A percentile compares a stretch with the other conserved stretches of the same genome.
phyloP scores from a whole-genome alignment of 2,888 invertebrate species.

The Salpingus planirostris region DNA sequence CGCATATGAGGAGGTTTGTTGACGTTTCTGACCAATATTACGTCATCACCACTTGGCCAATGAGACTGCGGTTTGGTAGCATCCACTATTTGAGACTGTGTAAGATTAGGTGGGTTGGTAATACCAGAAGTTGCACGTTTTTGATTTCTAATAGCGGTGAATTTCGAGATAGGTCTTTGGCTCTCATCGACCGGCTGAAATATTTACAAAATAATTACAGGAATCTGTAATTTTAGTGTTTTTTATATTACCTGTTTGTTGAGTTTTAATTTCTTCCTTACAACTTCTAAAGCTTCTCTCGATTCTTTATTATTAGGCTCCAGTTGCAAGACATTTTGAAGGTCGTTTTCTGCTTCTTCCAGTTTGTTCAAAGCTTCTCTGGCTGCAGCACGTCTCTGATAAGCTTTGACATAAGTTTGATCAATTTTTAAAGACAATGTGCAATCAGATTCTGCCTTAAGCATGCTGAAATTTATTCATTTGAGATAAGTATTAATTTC shows the following conservation, averaged over 20 bases:
- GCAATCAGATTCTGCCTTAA: slow-evolving; percentile 72
- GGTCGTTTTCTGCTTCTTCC: slow-evolving; percentile 62
- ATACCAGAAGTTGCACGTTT: no score
- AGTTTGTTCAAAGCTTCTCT: slow-evolving; percentile 63
- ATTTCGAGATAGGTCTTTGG: slow-evolving; percentile 27
- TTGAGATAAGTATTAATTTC: background rate
- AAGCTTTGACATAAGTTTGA: slow-evolving; percentile 73
- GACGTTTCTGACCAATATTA: slow-evolving; percentile 43
- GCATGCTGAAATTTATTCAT: slow-evolving; percentile 41
- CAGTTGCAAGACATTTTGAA: slow-evolving; percentile 58
- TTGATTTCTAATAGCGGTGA: slow-evolving; percentile 27
- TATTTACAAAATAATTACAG: no score
- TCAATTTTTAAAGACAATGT: slow-evolving; percentile 70
- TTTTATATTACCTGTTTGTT: slow-evolving; percentile 5
- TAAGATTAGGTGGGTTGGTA: slow-evolving; percentile 26
- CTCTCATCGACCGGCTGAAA: slow-evolving; percentile 7
- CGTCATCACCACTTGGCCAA: slow-evolving; percentile 33
- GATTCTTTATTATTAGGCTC: slow-evolving; percentile 74
- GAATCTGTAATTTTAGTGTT: no score
- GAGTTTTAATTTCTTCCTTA: slow-evolving; percentile 32
- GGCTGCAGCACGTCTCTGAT: slow-evolving; percentile 70
- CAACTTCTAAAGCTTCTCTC: slow-evolving; percentile 47
- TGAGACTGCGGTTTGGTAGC: slow-evolving; percentile 33
- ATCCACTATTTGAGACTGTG: slow-evolving; percentile 38
- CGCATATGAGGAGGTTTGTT: slow-evolving; percentile 56